phyloP scores from a whole-genome alignment of 2,797 vertebrate genomes.

The Helostoma temminkii region DNA sequence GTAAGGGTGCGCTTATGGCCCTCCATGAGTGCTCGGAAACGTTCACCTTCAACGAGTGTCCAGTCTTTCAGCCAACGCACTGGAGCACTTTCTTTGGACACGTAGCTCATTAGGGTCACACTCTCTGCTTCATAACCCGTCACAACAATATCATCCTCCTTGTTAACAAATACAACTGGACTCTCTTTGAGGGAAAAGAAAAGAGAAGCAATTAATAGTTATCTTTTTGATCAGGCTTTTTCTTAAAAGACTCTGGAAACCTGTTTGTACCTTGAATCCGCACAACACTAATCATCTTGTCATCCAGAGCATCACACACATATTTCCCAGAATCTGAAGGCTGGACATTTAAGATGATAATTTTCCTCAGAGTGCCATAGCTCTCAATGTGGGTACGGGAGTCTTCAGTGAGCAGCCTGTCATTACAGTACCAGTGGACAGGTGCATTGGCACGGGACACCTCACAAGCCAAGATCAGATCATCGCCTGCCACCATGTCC shows the following conservation, averaged over 20 bases:
- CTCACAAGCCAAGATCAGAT: constrained; percentile 90
- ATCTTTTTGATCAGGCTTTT: background rate
- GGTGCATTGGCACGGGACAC: constrained; percentile 87
- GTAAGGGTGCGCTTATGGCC: constrained; percentile 84
- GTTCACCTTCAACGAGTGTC: constrained; percentile 80
- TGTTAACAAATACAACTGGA: constrained; percentile 83
- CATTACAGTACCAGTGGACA: constrained; percentile 93
- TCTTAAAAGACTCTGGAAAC: background rate
- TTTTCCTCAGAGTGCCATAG: constrained; percentile 85
- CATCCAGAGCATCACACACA: constrained; percentile 88
- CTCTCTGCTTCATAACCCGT: constrained; percentile 86
- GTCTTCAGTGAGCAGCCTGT: constrained; percentile 83
- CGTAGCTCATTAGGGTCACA: constrained; percentile 82
- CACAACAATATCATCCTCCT: constrained; percentile 82
- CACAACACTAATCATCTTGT: constrained; percentile 90
- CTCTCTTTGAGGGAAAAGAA: constrained; percentile 66
- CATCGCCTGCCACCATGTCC: constrained; percentile 86
- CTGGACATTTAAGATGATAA: constrained; percentile 84
- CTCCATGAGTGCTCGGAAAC: constrained; percentile 80
- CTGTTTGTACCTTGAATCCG: constrained; percentile 88
- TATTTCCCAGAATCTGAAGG: constrained; percentile 90
- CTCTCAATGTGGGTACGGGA: constrained; percentile 87
- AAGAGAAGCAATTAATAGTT: background rate
- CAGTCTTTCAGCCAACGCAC: constrained; percentile 89
- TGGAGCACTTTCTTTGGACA: constrained; percentile 78